phyloP scores from a whole-genome alignment of 2,113 vertebrate species.

The Microcebus jonahi region DNA sequence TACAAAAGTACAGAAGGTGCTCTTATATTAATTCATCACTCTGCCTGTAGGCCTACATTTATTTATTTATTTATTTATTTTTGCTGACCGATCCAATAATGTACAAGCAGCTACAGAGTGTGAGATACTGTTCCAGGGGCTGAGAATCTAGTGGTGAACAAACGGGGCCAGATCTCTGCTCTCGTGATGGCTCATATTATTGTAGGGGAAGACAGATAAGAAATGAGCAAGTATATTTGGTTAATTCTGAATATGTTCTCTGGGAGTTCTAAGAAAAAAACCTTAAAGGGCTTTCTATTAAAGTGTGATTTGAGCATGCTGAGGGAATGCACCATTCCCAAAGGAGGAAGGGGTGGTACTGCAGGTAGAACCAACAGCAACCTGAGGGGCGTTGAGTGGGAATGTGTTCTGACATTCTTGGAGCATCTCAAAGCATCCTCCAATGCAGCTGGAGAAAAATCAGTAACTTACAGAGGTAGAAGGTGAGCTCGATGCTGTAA shows the following conservation, averaged over 20 bases:
- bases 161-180: background rate
- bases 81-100: background rate
- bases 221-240: background rate
- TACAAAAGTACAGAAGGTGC: background rate
- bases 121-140: background rate
- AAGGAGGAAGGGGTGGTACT: background rate
- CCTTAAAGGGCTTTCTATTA: background rate
- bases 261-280: background rate
- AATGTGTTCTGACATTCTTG: fast-evolving
- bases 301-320: background rate
- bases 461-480: background rate
- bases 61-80: background rate
- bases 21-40: background rate
- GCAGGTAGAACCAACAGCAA: background rate
- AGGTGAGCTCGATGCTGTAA: background rate
- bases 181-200: background rate
- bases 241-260: background rate
- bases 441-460: background rate
- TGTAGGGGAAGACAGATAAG: background rate
- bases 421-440: too few species aligned
- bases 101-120: background rate
- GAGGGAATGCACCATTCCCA: background rate
- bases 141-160: background rate
- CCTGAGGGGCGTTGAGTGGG: background rate
- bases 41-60: background rate